Conservation (phyloP, 2,888 invertebrate species). For the Caenorhabditis panamensis region DNA sequence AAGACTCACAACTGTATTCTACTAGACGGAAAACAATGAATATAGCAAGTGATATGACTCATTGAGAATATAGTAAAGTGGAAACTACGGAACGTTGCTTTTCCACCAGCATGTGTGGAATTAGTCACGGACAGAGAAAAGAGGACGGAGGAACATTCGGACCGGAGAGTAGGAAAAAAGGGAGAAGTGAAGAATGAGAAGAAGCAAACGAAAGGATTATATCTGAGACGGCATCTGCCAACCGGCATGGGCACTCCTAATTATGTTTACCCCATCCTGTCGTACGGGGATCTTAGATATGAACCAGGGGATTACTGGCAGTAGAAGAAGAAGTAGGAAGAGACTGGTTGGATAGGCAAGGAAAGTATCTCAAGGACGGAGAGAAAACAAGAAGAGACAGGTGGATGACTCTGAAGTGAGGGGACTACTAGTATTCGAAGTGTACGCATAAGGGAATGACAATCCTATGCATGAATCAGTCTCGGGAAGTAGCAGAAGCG, state of each 20-base stretch:
- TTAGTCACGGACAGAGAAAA: slow-evolving; percentile 10
- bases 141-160: not conserved
- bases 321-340: slow-evolving; percentile 8
- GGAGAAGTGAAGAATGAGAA: slow-evolving; percentile 7
- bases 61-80: not conserved
- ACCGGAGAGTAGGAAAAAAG: not conserved
- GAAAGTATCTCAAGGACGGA: slow-evolving; percentile 35
- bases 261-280: slow-evolving; percentile 37
- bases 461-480: slow-evolving; percentile 41
- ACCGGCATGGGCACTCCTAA: slow-evolving; percentile 21
- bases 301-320: slow-evolving; percentile 40
- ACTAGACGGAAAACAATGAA: not conserved
- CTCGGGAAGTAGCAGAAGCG: slow-evolving; percentile 27
- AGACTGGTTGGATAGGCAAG: slow-evolving; percentile 34
- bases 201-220: slow-evolving; percentile 30
- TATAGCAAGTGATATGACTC: not conserved
- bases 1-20: not conserved
- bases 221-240: slow-evolving; percentile 50
- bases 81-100: not conserved
- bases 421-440: slow-evolving; percentile 35
- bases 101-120: not conserved
- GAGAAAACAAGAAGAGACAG: slow-evolving; percentile 27
- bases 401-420: slow-evolving; percentile 33
- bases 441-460: not conserved
- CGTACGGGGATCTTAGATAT: slow-evolving; percentile 23